phyloP scores from a whole-genome alignment of 2,797 vertebrate species.

The Gymnopithys bicolor region DNA sequence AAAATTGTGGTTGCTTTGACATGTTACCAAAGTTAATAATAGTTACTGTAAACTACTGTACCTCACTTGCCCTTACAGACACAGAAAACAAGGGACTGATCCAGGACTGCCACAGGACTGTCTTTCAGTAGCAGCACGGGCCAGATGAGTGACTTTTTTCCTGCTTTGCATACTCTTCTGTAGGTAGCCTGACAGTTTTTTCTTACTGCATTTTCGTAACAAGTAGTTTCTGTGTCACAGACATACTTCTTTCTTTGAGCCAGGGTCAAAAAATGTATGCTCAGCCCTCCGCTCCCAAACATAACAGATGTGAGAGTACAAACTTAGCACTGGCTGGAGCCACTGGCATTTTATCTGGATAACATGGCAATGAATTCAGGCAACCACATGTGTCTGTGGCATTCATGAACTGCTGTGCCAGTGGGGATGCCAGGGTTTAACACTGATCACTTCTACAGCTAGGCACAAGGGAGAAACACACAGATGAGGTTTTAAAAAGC shows the following conservation, averaged over 20 bases:
- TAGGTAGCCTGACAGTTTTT: neutral
- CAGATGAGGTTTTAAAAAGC: neutral
- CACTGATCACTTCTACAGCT: neutral
- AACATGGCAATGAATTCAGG: conserved; percentile 4
- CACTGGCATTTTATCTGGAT: conserved; percentile 57
- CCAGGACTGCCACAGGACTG: neutral
- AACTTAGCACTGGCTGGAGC: conserved; percentile 14
- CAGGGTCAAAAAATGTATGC: neutral
- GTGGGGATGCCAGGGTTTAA: neutral
- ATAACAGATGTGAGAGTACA: conserved; percentile 49
- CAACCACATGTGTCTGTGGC: conserved; percentile 40
- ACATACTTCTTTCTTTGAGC: neutral
- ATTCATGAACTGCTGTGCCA: conserved; percentile 10
- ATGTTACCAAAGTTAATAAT: neutral
- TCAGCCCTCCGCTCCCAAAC: neutral
- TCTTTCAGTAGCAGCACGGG: neutral
- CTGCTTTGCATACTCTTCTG: neutral
- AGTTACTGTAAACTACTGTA: neutral
- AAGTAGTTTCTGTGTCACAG: neutral
- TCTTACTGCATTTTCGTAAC: neutral
- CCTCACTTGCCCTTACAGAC: neutral
- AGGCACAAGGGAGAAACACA: neutral
- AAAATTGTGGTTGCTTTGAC: neutral
- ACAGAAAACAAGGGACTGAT: neutral
- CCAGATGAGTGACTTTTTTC: neutral